Evolutionary conservation across 2,888 invertebrate genomes (phyloP).

Genomic region (Drosophila kokeensis): DNA sequence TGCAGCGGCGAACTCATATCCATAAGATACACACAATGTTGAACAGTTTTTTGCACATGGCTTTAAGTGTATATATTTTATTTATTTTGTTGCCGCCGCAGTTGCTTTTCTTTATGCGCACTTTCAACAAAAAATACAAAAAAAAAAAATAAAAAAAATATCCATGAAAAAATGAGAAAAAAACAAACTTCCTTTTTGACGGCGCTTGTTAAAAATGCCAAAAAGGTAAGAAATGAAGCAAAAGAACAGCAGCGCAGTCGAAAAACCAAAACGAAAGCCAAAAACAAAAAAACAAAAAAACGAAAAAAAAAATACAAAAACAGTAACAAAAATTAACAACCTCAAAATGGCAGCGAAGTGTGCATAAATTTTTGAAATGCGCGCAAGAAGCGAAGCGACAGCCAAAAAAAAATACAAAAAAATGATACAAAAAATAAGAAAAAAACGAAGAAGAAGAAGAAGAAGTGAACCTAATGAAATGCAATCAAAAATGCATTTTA

Average conservation of each 20-base stretch:
- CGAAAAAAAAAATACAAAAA: conserved; percentile 24
- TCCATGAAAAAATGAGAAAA: conserved; percentile 15
- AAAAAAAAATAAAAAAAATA: conserved; percentile 2
- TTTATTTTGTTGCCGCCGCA: conserved; percentile 49
- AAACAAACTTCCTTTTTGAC: conserved; percentile 76
- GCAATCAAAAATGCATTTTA: conserved; percentile 80
- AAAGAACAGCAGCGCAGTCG: conserved; percentile 50
- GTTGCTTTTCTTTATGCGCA: conserved; percentile 58
- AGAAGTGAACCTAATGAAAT: conserved; percentile 68
- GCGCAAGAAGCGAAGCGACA: conserved; percentile 54
- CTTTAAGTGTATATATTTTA: conserved; percentile 46
- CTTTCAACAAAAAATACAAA: conserved; percentile 33
- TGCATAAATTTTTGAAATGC: conserved; percentile 79
- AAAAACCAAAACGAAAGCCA: conserved; percentile 5
- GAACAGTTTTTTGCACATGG: conserved; percentile 54
- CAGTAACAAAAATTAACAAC: conserved; percentile 67
- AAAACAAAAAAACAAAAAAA: conserved; percentile 16
- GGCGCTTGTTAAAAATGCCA: conserved; percentile 76
- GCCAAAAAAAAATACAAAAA: conserved; percentile 27
- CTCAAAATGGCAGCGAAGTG: conserved; percentile 77
- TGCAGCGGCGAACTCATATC: conserved; percentile 19
- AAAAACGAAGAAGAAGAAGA: conserved; percentile 21
- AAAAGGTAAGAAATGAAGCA: conserved; percentile 55
- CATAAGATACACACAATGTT: conserved; percentile 31
- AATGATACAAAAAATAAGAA: conserved; percentile 23